Percentiles rank a stretch among this genome's conserved stretches.
phyloP scores from a whole-genome alignment of 2,113 vertebrate species.

The Tautogolabrus adspersus region DNA sequence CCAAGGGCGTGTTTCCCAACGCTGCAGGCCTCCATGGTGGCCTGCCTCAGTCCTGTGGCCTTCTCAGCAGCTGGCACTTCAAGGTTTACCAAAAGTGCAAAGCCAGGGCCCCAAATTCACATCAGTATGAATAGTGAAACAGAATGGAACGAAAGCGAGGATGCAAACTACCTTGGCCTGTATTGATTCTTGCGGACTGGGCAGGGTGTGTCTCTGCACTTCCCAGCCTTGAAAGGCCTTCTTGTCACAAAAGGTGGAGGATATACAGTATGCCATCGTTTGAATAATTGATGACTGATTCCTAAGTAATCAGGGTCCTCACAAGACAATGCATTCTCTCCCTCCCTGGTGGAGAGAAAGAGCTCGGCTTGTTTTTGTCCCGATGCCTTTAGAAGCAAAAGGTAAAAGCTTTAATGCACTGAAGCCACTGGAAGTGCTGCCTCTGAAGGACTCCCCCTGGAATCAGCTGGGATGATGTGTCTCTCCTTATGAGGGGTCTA shows the following conservation, averaged over 20 bases:
- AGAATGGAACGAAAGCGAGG: slow-evolving; percentile 55
- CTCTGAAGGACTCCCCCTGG: slow-evolving; percentile 80
- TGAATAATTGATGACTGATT: slow-evolving; percentile 84
- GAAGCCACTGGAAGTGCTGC: slow-evolving; percentile 83
- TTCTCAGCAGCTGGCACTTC: slow-evolving; percentile 75
- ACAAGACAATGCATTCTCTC: slow-evolving; percentile 82
- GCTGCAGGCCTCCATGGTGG: slow-evolving; percentile 73
- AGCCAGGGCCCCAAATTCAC: slow-evolving; percentile 65
- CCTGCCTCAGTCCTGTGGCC: slow-evolving; percentile 67
- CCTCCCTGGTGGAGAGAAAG: slow-evolving; percentile 73
- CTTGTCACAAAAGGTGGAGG: slow-evolving; percentile 83
- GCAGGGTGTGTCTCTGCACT: slow-evolving; percentile 76
- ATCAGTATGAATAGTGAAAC: slow-evolving; percentile 52
- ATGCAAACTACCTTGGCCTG: slow-evolving; percentile 62
- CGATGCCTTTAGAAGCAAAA: slow-evolving; percentile 81
- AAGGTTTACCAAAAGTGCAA: slow-evolving; percentile 70
- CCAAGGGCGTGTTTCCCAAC: slow-evolving; percentile 73
- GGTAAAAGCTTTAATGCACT: slow-evolving; percentile 85
- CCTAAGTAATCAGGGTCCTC: slow-evolving; percentile 84
- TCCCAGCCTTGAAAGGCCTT: slow-evolving; percentile 79
- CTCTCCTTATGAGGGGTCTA: slow-evolving; percentile 74
- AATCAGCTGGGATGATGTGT: slow-evolving; percentile 77
- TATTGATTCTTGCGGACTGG: slow-evolving; percentile 77
- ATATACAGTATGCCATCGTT: slow-evolving; percentile 75
- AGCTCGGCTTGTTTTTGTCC: slow-evolving; percentile 80